Percentiles rank a stretch among this genome's conserved stretches.
These are phyloP conservation scores for Netelia fuscicornis DNA, from an alignment of 2,888 invertebrate genomes.

Conservation along the genomic window DNA sequence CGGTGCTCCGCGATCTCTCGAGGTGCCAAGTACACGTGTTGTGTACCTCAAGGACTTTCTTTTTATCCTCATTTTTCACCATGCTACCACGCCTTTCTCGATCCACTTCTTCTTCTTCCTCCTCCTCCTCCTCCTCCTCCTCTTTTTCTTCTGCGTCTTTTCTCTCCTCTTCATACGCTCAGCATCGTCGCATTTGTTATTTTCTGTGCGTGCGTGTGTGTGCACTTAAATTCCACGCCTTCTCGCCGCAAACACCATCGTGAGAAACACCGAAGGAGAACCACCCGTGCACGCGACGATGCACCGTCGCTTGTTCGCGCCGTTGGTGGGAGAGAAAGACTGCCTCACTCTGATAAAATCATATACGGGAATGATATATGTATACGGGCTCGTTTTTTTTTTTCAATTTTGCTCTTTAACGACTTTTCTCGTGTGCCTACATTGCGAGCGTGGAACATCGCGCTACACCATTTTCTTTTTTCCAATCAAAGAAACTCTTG, in stretches of 20 bases:
- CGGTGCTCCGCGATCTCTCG: neutral
- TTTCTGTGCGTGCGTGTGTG: slow-evolving; percentile 15
- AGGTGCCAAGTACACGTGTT: slow-evolving; percentile 54
- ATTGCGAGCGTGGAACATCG: too few relatives aligned
- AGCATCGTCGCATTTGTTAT: slow-evolving; percentile 45
- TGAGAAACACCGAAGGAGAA: slow-evolving; percentile 50
- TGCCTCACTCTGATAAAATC: slow-evolving; percentile 46
- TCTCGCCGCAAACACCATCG: slow-evolving; percentile 15
- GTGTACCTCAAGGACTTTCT: slow-evolving; percentile 48
- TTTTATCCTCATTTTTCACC: slow-evolving; percentile 53
- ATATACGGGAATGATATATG: slow-evolving; percentile 32
- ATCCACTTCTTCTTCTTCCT: slow-evolving; percentile 2
- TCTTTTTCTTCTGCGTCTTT: slow-evolving; percentile 10
- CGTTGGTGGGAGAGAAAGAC: neutral
- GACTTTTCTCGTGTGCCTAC: neutral
- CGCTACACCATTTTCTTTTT: too few relatives aligned
- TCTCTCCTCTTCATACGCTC: slow-evolving; percentile 22
- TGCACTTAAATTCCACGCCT: slow-evolving; percentile 29
- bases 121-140: slow-evolving; percentile 13
- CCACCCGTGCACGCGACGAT: slow-evolving; percentile 55
- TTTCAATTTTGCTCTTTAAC: neutral
- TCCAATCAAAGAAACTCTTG: too few relatives aligned
- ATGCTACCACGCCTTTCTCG: neutral
- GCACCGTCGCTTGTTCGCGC: neutral
- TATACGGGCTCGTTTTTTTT: slow-evolving; percentile 17